These are phyloP conservation scores for Agriopis leucophaearia DNA, from an alignment of 2,888 invertebrate genomes.

Conservation along the genomic window DNA sequence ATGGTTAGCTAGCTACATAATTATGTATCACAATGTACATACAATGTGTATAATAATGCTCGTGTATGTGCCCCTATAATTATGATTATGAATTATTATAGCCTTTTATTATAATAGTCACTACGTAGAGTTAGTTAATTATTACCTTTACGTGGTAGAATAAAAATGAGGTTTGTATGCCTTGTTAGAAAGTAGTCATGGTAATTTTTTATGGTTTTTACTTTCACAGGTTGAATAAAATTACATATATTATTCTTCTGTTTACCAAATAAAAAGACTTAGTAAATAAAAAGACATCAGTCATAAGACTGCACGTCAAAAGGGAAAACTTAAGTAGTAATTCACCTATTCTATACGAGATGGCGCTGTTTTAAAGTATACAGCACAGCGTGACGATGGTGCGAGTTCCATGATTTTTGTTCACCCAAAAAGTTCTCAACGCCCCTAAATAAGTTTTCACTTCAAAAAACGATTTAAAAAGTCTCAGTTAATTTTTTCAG, in stretches of 20 bases:
- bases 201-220: background rate
- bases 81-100: constrained; percentile 35
- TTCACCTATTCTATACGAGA: too few species aligned
- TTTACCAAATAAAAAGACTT: background rate
- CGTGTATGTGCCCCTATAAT: constrained; percentile 29
- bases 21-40: constrained; percentile 28
- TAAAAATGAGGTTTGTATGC: constrained; percentile 21
- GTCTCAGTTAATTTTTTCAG: too few species aligned
- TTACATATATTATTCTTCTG: too few species aligned
- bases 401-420: too few species aligned
- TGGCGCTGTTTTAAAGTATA: too few species aligned
- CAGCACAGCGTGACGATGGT: too few species aligned
- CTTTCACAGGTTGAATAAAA: constrained; percentile 2
- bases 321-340: too few species aligned
- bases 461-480: too few species aligned
- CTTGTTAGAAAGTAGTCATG: constrained; percentile 22
- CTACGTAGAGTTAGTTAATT: constrained; percentile 25
- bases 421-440: too few species aligned
- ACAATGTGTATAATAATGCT: constrained; percentile 31
- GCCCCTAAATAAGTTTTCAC: too few species aligned
- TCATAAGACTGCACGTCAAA: too few species aligned
- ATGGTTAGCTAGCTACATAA: constrained; percentile 18
- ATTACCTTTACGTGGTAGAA: constrained; percentile 23
- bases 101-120: constrained; percentile 36
- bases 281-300: background rate